Evolutionary conservation across 1,140 invertebrate species (phyloP).

Genomic region (Colletes latitarsis): DNA sequence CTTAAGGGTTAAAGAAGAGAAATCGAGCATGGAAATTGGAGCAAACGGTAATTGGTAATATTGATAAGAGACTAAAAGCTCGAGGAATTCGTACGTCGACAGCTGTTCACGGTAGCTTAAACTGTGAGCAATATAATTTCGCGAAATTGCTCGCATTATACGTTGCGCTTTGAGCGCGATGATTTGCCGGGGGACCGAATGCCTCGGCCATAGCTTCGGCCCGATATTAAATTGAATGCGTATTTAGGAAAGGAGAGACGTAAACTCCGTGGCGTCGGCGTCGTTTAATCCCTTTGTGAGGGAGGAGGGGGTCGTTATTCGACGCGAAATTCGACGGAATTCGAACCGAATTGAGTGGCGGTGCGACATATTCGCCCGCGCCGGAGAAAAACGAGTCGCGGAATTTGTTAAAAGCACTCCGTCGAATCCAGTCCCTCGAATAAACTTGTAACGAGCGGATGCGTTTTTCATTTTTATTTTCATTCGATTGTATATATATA

Average conservation of each 20-base stretch:
- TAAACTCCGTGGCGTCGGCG: constrained; percentile 9
- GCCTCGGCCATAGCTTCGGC: neutral
- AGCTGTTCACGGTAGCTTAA: constrained; percentile 1
- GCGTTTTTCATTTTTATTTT: neutral
- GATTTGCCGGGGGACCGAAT: neutral
- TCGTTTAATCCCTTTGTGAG: constrained; percentile 20
- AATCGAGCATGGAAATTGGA: neutral
- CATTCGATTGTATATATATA: neutral
- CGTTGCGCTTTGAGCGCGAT: constrained; percentile 14
- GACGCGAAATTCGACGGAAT: constrained; percentile 12
- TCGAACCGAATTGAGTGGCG: constrained; percentile 11
- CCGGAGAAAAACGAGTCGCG: neutral
- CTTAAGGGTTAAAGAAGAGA: no score
- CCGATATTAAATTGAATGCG: constrained; percentile 29
- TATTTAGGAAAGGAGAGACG: constrained; percentile 8
- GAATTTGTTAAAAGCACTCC: constrained; percentile 19
- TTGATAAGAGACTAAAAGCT: no score
- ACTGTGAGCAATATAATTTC: constrained; percentile 19
- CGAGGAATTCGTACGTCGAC: neutral
- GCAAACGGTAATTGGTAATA: no score
- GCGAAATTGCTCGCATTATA: constrained; percentile 28
- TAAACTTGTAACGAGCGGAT: no score
- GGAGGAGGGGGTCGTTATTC: neutral
- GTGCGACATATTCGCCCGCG: neutral
- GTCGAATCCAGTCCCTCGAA: neutral